Evolutionary conservation across 2,797 vertebrate species (phyloP), one percentile per base, ranked within the genome.

Genomic region (Gambusia yucatana): DNA sequence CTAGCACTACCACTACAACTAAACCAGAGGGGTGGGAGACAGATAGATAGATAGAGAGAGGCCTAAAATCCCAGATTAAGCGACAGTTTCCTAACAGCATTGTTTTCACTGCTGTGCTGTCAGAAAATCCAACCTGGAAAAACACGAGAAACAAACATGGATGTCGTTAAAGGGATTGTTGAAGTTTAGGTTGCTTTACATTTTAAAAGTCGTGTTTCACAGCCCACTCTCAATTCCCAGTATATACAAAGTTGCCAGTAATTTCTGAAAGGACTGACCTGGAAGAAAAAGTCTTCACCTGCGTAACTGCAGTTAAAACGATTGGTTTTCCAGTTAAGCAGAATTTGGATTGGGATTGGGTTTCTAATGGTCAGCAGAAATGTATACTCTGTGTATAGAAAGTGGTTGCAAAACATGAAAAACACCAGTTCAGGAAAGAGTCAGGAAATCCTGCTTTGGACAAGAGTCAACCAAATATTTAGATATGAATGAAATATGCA

Each of bases 71-170:
- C 86, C 80, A 85, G 79, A 83, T 87, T 85, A 87, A 90, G 82
- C 67, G 77, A 80, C 13, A 75, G 79, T 81, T 83, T 86, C 80
- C 87, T 90, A 90, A 91, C 81, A 90, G 86, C 89, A 91, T 83
- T 74, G 86, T 84, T 89, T 86, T 93, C 90, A 92, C 86, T 91
- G 90, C 86, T 81, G 91, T 93, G 89, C 88, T 88, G 89, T 93
- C 87, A 93, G 93, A 90, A 90, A 93, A 92, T 92, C 93, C 93
- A 47, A 93, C 93, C 93, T 94, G 90, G 84, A 90, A 91, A 92
- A 86, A 92, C 84, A 91, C 83, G 91, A 92, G 86, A 93, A 81
- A 86, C 86, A 91, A 86, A 94, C 86, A 93, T 82, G 85, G 77
- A 57, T 74, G 79, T 92, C 85, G 91, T 92, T 93, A 93, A 86